Percentiles rank a stretch among this genome's conserved stretches.
These are phyloP conservation scores for Centrocercus urophasianus DNA, from an alignment of 2,113 vertebrate species.

Conservation along the genomic window DNA sequence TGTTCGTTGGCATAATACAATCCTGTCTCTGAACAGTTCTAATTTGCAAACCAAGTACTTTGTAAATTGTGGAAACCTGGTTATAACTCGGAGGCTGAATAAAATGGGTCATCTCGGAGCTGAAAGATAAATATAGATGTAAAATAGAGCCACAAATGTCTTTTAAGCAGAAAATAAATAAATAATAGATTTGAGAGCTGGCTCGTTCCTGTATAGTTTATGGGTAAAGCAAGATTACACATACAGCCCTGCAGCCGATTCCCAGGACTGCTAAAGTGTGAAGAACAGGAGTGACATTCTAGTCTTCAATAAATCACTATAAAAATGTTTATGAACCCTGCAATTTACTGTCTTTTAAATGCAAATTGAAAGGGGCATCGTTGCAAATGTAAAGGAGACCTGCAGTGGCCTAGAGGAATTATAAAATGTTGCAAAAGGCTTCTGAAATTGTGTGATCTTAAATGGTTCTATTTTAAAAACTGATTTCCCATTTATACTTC, in stretches of 20 bases:
- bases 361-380: constrained; percentile 81
- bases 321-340: constrained; percentile 87
- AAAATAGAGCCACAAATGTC: constrained; percentile 51
- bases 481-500: constrained; percentile 63
- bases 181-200: constrained; percentile 40
- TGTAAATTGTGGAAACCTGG: constrained; percentile 66
- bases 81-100: constrained; percentile 71
- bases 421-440: constrained; percentile 55
- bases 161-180: constrained; percentile 66
- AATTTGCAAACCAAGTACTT: constrained; percentile 72
- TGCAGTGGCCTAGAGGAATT: constrained; percentile 74
- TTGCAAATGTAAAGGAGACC: constrained; percentile 77
- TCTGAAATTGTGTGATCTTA: constrained; percentile 70
- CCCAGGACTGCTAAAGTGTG: constrained; percentile 83
- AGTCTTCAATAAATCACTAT: constrained; percentile 84
- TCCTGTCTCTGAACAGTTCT: constrained; percentile 54
- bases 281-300: constrained; percentile 81
- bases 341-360: constrained; percentile 87
- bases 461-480: constrained; percentile 67
- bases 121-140: constrained; percentile 67
- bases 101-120: constrained; percentile 74
- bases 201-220: constrained; percentile 73
- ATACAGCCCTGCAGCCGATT: constrained; percentile 72
- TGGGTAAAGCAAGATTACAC: constrained; percentile 71
- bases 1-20: constrained; percentile 58